Evolutionary conservation across 1,140 invertebrate species (phyloP), one percentile per base, ranked within the genome.

Genomic region (Globodera rostochiensis): DNA sequence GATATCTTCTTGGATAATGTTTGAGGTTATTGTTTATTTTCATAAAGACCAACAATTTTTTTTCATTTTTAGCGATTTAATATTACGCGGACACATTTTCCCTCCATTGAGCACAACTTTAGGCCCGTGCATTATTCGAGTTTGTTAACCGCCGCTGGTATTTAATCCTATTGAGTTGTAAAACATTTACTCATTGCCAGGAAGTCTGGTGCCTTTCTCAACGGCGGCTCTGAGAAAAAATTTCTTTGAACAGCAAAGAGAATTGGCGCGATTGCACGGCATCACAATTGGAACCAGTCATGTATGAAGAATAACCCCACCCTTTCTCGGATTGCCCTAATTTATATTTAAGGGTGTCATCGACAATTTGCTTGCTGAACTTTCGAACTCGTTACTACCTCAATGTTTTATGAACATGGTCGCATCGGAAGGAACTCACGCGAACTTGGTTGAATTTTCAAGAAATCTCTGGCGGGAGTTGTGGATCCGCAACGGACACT

Each of bases 221-320:
- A 75, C 74, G 57, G 53, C 74, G 66, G 19, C 15, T 19, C 53
- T 75, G n/a, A 53, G 66, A n/a, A 75, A 75, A 21, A 75, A 53
- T 75, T 75, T 64, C 66, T 75, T 75, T 53, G 74, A 75, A 21
- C 53, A 75, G 19, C 74, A 75, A 19, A 36, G 74, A 21, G 19
- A 64, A 19, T 75, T 75, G 57, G 74, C 74, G 7, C 15, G 74
- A 57, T 36, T 75, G 6, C 74, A 75, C n/a, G 74, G 74, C 36
- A 46, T 75, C 45, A 75, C 57, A 64, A 75, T 75, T 75, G 19
- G 6, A 21, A 75, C 74, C 36, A 19, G 46, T 7, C 74, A 57
- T n/a, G 74, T 75, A 74, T 75, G 0, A 15, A 6, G 5, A 60
- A 60, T 60, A 1, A 60, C 19, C 50, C 50, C 50, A 53, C 50